These are phyloP conservation scores for Hoplostethus atlanticus DNA, from an alignment of 2,797 vertebrate species.

Conservation along the genomic window DNA sequence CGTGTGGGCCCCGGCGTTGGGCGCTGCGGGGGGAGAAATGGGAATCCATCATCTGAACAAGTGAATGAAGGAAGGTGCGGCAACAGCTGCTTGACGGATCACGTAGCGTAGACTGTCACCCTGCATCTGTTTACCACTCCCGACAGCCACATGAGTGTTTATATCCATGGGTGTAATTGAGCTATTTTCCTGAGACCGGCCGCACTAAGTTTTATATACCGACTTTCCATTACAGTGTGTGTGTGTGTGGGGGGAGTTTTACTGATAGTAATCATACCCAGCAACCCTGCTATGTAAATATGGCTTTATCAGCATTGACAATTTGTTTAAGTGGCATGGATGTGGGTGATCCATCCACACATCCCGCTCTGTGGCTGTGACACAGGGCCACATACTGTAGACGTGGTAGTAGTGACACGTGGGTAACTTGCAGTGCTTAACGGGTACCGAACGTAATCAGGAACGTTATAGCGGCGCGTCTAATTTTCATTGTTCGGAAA, in stretches of 20 bases:
- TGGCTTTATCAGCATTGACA: constrained; percentile 73
- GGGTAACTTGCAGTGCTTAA: constrained; percentile 55
- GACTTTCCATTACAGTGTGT: constrained; percentile 76
- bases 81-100: constrained; percentile 73
- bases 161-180: constrained; percentile 68
- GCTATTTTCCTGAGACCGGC: constrained; percentile 73
- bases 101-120: constrained; percentile 61
- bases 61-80: constrained; percentile 67
- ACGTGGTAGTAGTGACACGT: constrained; percentile 53
- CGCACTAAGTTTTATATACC: constrained; percentile 65
- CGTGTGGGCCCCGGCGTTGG: constrained; percentile 16
- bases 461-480: constrained; percentile 23
- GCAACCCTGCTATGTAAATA: constrained; percentile 81
- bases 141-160: constrained; percentile 66
- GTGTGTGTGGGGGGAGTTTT: constrained; percentile 44
- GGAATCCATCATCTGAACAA: constrained; percentile 64
- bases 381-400: constrained; percentile 37
- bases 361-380: constrained; percentile 45
- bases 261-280: constrained; percentile 72
- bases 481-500: constrained; percentile 19
- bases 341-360: constrained; percentile 72
- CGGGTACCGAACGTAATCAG: constrained; percentile 33
- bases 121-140: constrained; percentile 76
- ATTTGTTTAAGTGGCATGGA: constrained; percentile 79
- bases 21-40: constrained; percentile 32